Conservation (phyloP, 2,888 invertebrate genomes). For the Noctua janthe region DNA sequence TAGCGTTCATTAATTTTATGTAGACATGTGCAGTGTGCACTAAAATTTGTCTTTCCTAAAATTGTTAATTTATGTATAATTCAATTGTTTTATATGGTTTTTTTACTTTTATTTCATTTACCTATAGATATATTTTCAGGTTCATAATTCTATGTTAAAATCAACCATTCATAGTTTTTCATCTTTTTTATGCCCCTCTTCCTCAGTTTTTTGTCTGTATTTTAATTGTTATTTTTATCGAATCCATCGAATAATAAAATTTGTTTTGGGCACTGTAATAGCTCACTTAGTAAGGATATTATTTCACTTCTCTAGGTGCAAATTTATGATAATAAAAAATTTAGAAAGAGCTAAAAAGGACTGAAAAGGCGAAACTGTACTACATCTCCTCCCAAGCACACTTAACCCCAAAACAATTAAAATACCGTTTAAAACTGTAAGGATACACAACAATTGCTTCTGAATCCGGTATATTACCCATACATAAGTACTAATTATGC, state of each 20-base stretch:
- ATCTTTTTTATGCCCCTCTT: neutral
- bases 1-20: neutral
- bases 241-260: neutral
- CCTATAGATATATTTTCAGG: neutral
- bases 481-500: conserved; percentile 51
- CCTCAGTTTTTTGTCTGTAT: neutral
- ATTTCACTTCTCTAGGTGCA: neutral
- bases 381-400: neutral
- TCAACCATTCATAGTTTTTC: neutral
- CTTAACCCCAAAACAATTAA: conserved; percentile 40
- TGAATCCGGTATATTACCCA: conserved; percentile 49
- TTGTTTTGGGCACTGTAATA: neutral
- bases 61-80: neutral
- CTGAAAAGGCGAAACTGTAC: neutral
- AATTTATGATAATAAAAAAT: neutral
- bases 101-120: neutral
- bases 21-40: neutral
- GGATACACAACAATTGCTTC: conserved; percentile 55
- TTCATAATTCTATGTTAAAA: neutral
- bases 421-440: conserved; percentile 31
- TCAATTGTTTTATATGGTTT: neutral
- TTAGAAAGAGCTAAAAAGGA: neutral
- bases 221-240: neutral
- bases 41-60: no score
- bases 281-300: neutral